Evolutionary conservation across 2,797 vertebrate species (phyloP), one percentile per base, ranked within the genome.

Genomic region (Myiotriccus ornatus): DNA sequence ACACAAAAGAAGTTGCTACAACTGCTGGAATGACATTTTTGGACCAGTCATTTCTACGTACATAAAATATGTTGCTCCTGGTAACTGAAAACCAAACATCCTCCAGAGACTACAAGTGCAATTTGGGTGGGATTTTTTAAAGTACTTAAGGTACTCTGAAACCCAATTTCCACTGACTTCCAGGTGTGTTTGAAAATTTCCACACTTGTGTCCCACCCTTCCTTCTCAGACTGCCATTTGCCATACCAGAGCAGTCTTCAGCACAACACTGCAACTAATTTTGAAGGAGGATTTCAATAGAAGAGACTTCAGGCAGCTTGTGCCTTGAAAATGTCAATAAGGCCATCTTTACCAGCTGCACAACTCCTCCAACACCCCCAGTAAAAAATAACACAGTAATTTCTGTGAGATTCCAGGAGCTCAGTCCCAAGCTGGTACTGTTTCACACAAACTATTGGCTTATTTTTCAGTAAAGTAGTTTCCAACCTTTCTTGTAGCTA

Each of bases 51-150:
- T 34, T 64, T 70, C 41, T 57, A 46, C 0, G 0, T 52, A 46
- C 6, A 23, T 82, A 77, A 74, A 74, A 67, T 3, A 12, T 10
- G 30, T 83, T 85, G 34, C 60, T 91, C 68, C 9, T 92, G 57
- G 96, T 39, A 87, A 93, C 82, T 80, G 60, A 55, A 91, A 91
- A 93, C 35, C 71, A 91, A 90, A 91, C 34, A 77, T 43, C 15
- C 44, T 77, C 23, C 52, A 24, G n/a, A 71, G 18, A 21, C 1
- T 56, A 23, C 37, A 80, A 70, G 16, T 60, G 25, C 47, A 68
- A 3, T 57, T 64, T 64, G 56, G 32, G 79, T 71, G 57, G 68
- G 82, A 89, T 83, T 94, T 28, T 83, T 87, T 4, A 30, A 80
- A 77, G 44, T 30, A 8, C 23, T 77, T 53, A 47, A 77, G 79